Conservation (phyloP, 2,797 vertebrate genomes). For the Pipistrellus nathusii region DNA sequence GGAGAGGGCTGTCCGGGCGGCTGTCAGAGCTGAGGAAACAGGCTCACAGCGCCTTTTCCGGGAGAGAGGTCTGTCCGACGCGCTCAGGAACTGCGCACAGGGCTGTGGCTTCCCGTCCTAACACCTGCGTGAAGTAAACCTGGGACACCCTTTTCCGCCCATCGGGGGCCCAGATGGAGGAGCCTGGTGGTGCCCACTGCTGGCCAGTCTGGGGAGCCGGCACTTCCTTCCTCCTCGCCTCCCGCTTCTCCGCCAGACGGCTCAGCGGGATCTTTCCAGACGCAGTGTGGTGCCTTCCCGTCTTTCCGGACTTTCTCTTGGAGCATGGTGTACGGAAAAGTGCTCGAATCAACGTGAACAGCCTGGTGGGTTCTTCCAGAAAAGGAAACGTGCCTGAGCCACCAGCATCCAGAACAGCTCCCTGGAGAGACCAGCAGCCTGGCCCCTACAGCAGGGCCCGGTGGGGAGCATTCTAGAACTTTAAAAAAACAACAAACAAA, state of each 20-base stretch:
- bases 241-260: background rate
- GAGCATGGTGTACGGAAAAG: background rate
- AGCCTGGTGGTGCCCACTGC: accelerated
- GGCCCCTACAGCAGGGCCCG: too few species aligned
- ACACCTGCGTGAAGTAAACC: background rate
- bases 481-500: background rate
- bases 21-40: too few species aligned
- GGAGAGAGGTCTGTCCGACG: background rate
- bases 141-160: background rate
- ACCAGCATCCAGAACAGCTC: background rate
- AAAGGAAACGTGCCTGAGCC: background rate
- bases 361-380: background rate
- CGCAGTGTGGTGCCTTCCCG: too few species aligned
- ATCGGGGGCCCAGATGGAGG: too few species aligned
- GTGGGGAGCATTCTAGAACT: background rate
- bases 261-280: background rate
- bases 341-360: accelerated
- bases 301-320: background rate
- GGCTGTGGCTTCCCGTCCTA: background rate
- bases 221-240: accelerated
- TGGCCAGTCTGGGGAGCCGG: background rate
- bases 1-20: too few species aligned
- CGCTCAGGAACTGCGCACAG: accelerated
- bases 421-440: background rate
- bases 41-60: background rate